phyloP scores from a whole-genome alignment of 2,888 invertebrate genomes.

The Pterostichus madidus region DNA sequence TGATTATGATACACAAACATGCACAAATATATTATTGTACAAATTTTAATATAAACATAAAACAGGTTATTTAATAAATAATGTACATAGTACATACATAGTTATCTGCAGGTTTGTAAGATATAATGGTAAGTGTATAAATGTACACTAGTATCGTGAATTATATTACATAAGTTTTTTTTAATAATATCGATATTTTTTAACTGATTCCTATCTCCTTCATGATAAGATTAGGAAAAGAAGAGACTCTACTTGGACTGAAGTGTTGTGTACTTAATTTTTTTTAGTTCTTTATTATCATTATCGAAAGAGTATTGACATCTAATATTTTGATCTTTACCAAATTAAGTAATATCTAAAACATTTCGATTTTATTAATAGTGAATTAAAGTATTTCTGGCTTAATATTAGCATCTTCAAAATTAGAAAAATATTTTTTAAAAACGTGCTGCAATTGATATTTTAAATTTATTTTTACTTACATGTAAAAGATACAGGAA shows the following conservation, averaged over 20 bases:
- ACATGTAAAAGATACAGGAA: too few species aligned
- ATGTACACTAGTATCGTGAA: conserved; percentile 79
- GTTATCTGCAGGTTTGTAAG: conserved; percentile 75
- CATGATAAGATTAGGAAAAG: conserved; percentile 38
- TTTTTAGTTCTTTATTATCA: conserved; percentile 15
- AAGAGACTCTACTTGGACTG: not conserved
- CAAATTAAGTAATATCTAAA: not conserved
- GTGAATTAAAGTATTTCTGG: not conserved
- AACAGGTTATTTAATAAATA: conserved; percentile 52
- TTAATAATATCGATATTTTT: conserved; percentile 56
- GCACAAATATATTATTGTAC: conserved; percentile 61
- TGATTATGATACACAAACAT: conserved; percentile 38
- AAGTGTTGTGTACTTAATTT: not conserved
- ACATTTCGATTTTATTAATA: not conserved
- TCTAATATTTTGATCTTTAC: too few species aligned
- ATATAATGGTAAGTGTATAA: conserved; percentile 77
- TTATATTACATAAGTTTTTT: conserved; percentile 70
- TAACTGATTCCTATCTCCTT: conserved; percentile 52
- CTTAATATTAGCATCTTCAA: too few species aligned
- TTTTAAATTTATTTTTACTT: too few species aligned
- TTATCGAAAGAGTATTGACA: not conserved
- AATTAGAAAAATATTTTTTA: too few species aligned
- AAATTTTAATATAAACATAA: conserved; percentile 52
- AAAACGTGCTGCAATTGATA: too few species aligned
- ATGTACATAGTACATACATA: conserved; percentile 59